Conservation (phyloP, 2,113 vertebrate species). For the Thermophis baileyi region DNA sequence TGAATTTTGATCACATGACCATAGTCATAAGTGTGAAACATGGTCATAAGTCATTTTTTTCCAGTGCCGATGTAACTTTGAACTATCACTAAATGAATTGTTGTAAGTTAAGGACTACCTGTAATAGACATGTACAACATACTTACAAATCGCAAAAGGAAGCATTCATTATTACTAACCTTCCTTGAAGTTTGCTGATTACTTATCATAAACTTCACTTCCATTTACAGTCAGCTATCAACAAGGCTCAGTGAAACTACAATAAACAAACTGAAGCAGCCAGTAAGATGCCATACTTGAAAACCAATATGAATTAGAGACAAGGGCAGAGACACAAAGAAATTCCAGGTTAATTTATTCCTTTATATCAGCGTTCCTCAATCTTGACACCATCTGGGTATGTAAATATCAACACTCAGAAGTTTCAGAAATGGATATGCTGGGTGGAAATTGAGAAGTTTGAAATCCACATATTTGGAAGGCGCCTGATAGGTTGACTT, state of each 20-base stretch:
- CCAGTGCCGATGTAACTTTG: neutral
- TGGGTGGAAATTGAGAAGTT: neutral
- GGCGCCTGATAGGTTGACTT: neutral
- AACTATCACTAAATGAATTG: neutral
- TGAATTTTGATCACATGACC: neutral
- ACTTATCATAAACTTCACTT: neutral
- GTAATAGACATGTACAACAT: neutral
- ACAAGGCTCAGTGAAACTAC: neutral
- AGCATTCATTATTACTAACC: neutral
- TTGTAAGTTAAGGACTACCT: neutral
- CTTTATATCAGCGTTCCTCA: neutral
- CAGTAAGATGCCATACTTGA: fast-evolving
- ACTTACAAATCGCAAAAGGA: slow-evolving; percentile 1
- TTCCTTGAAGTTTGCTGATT: slow-evolving; percentile 28
- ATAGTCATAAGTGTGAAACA: neutral
- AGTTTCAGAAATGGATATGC: neutral
- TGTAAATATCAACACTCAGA: neutral
- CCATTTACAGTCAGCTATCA: slow-evolving; percentile 30
- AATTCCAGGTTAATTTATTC: neutral
- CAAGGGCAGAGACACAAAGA: neutral
- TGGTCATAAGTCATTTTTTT: neutral
- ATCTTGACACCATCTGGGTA: neutral
- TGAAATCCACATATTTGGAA: neutral
- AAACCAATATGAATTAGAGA: fast-evolving
- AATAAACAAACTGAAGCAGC: neutral